A percentile compares a stretch with the other conserved stretches of the same genome.
These are phyloP conservation scores for Rhagium mordax DNA, from an alignment of 2,888 invertebrate species.

Conservation along the genomic window DNA sequence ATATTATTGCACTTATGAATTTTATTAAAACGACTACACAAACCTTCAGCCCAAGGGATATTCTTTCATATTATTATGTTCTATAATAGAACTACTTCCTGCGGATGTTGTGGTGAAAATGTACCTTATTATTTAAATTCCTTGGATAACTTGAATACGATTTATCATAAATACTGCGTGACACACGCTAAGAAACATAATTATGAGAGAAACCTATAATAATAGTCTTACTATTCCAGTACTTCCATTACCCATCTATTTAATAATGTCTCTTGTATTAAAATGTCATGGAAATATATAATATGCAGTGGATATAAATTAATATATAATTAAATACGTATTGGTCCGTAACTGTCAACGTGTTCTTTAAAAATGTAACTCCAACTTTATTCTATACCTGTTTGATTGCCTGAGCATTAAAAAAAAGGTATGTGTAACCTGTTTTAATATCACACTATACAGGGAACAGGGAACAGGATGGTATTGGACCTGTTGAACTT, in stretches of 20 bases:
- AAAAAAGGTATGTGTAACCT: too few relatives aligned
- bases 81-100: neutral
- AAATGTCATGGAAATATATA: neutral
- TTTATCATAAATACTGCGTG: constrained; percentile 19
- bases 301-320: too few relatives aligned
- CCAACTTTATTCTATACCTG: too few relatives aligned
- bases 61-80: constrained; percentile 2
- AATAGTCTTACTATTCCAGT: neutral
- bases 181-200: neutral
- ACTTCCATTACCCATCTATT: too few relatives aligned
- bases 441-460: too few relatives aligned
- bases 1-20: neutral
- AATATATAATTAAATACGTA: too few relatives aligned
- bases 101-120: constrained; percentile 6
- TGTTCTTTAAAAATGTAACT: too few relatives aligned
- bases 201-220: constrained; percentile 1
- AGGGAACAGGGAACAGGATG: too few relatives aligned
- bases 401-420: too few relatives aligned
- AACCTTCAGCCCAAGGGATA: neutral
- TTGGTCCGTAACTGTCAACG: too few relatives aligned
- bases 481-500: too few relatives aligned
- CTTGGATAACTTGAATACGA: constrained; percentile 10
- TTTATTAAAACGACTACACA: neutral
- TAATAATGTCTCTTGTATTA: too few relatives aligned
- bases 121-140: constrained; percentile 20